Evolutionary conservation across 2,113 vertebrate genomes (phyloP).

Genomic region (Brachyhypopomus gauderio): DNA sequence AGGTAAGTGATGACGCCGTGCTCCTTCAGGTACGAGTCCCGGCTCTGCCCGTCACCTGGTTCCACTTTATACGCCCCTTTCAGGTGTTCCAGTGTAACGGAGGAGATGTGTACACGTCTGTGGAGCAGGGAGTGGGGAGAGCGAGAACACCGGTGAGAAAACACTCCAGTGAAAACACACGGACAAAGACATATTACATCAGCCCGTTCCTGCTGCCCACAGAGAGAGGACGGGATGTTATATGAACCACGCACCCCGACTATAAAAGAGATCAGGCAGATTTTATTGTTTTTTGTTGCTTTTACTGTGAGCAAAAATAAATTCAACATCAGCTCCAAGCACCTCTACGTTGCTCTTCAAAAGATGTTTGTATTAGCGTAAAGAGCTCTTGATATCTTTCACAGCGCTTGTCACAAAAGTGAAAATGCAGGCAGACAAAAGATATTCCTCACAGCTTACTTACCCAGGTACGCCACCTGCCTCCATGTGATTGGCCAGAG

Average conservation of each 20-base stretch:
- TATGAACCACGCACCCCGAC: background rate
- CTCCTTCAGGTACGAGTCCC: conserved; percentile 94
- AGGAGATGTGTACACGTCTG: conserved; percentile 97
- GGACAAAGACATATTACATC: conserved; percentile 25
- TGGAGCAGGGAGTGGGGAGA: conserved; percentile 51
- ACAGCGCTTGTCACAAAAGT: conserved; percentile 40
- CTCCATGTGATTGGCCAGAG: conserved; percentile 98
- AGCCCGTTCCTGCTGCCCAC: conserved; percentile 17
- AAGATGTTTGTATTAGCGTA: conserved; percentile 24
- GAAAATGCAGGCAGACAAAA: conserved; percentile 21
- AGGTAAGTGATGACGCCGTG: conserved; percentile 91
- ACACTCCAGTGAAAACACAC: conserved; percentile 40
- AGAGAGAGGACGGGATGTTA: conserved; percentile 18
- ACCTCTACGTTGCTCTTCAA: conserved; percentile 40
- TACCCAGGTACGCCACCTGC: conserved; percentile 97
- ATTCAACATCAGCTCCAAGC: conserved; percentile 37
- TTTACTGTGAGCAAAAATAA: conserved; percentile 19
- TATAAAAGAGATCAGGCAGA: background rate
- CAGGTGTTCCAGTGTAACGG: conserved; percentile 92
- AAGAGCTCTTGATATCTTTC: conserved; percentile 46
- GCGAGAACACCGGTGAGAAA: background rate
- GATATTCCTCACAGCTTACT: conserved; percentile 71
- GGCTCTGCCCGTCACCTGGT: conserved; percentile 86
- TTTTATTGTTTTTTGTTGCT: conserved; percentile 21
- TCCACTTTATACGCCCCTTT: conserved; percentile 96